Conservation (phyloP, 2,113 vertebrate species). For the Poecilia latipinna region DNA sequence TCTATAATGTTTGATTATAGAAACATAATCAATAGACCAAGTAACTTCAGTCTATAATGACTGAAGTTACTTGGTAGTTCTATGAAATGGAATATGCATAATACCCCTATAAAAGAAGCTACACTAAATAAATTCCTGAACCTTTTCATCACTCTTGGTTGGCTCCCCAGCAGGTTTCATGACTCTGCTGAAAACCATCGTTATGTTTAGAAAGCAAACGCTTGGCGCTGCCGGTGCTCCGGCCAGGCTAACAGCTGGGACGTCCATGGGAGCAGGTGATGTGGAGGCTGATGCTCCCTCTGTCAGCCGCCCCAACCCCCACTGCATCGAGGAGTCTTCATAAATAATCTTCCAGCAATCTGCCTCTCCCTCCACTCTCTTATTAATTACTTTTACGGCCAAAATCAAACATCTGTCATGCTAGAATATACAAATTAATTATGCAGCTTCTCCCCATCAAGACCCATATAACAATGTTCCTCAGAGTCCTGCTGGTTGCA, state of each 20-base stretch:
- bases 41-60: too few relatives aligned
- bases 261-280: conserved; percentile 74
- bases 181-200: not conserved
- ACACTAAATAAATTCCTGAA: not conserved
- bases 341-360: conserved; percentile 86
- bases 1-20: too few relatives aligned
- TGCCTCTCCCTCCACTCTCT: conserved; percentile 80
- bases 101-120: too few relatives aligned
- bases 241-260: conserved; percentile 68
- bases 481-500: conserved; percentile 25
- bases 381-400: conserved; percentile 85
- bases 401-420: conserved; percentile 86
- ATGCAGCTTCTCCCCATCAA: conserved; percentile 81
- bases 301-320: conserved; percentile 3
- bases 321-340: conserved; percentile 76
- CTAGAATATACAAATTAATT: conserved; percentile 86
- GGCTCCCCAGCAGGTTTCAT: not conserved
- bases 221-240: conserved; percentile 21
- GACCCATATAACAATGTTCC: conserved; percentile 62
- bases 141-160: not conserved
- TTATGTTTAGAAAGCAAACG: conserved; percentile 24
- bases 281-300: conserved; percentile 45
- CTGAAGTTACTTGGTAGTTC: too few relatives aligned
- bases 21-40: too few relatives aligned
- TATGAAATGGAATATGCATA: too few relatives aligned